phyloP scores from a whole-genome alignment of 2,113 vertebrate species.

The Dasyurus viverrinus region DNA sequence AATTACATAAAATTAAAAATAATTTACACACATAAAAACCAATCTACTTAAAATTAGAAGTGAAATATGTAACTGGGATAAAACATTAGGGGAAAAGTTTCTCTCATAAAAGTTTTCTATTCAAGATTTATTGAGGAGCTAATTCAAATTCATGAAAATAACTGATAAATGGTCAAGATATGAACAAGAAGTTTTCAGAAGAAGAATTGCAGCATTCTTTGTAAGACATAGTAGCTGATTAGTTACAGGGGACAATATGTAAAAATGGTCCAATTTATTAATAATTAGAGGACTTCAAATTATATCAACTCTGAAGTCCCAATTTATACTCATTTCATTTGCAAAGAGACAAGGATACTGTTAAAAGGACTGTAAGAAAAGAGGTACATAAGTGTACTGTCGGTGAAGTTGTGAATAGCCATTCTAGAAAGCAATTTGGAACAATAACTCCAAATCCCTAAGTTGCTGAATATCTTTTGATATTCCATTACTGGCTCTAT shows the following conservation, averaged over 20 bases:
- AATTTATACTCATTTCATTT: neutral
- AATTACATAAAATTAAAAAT: neutral
- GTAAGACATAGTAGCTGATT: no score
- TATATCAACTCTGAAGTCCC: neutral
- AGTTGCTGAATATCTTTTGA: neutral
- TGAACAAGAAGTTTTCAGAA: neutral
- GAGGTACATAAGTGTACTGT: neutral
- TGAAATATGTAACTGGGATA: neutral
- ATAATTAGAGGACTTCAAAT: neutral
- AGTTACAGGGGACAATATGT: neutral
- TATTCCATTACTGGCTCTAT: neutral
- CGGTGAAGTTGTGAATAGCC: neutral
- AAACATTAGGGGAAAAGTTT: neutral
- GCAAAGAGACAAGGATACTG: neutral
- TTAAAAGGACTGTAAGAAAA: neutral
- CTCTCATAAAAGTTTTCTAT: neutral
- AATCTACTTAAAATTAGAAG: neutral
- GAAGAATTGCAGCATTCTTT: neutral
- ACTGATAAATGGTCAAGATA: neutral
- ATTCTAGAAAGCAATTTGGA: neutral
- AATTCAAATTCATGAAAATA: neutral
- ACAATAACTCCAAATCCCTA: neutral
- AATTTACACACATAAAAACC: neutral
- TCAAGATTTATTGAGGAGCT: neutral
- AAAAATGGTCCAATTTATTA: neutral